These are phyloP conservation scores for Alligator mississippiensis DNA, from an alignment of 2,113 vertebrate species.

Conservation along the genomic window DNA sequence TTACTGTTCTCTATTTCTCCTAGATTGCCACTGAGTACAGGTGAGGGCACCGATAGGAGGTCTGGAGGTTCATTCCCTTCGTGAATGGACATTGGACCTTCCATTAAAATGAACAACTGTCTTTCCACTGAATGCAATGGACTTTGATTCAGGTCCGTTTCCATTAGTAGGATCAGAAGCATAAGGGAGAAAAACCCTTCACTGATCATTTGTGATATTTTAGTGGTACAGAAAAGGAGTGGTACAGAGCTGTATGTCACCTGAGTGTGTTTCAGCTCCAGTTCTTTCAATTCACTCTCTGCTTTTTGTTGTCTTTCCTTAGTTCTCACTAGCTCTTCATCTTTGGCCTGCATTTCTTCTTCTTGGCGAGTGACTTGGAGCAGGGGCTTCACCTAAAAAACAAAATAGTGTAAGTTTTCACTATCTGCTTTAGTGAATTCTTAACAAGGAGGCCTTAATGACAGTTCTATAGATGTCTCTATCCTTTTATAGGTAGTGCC, in stretches of 20 bases:
- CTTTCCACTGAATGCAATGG: background rate
- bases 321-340: conserved; percentile 89
- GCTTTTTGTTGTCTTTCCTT: conserved; percentile 86
- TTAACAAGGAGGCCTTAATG: background rate
- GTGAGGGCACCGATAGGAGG: background rate
- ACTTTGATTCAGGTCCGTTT: background rate
- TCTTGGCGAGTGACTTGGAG: conserved; percentile 97
- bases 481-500: background rate
- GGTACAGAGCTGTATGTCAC: conserved; percentile 65
- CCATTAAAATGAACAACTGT: background rate
- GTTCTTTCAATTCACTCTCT: conserved; percentile 88
- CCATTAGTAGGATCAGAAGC: fast-evolving
- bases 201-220: background rate
- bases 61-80: background rate
- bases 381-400: conserved; percentile 92
- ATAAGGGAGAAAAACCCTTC: background rate
- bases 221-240: background rate
- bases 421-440: background rate
- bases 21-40: fast-evolving
- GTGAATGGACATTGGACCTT: background rate
- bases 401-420: background rate
- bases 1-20: background rate
- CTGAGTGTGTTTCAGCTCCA: conserved; percentile 89
- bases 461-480: background rate
- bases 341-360: conserved; percentile 96